Conservation (phyloP, 2,797 vertebrate species). For the Geotrypetes seraphini region DNA sequence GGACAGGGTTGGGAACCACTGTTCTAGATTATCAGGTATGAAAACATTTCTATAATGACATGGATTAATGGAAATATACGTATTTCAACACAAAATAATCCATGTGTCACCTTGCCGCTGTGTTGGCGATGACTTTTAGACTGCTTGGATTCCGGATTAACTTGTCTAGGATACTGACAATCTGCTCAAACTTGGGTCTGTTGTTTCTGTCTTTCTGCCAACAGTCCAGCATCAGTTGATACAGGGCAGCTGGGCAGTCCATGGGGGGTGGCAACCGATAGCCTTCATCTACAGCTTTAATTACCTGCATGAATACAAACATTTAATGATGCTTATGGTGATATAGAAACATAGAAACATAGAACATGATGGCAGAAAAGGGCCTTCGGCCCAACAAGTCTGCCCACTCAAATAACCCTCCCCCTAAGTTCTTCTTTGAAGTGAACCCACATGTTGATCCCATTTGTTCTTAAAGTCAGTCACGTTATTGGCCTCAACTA, state of each 20-base stretch:
- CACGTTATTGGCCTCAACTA: no score
- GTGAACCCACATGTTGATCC: no score
- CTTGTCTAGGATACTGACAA: slow-evolving; percentile 95
- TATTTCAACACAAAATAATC: no score
- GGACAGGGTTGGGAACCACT: no score
- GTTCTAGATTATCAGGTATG: no score
- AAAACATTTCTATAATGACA: background rate
- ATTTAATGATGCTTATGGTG: slow-evolving; percentile 10
- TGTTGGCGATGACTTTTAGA: slow-evolving; percentile 90
- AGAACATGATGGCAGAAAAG: no score
- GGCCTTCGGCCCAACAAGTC: no score
- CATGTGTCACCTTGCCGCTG: slow-evolving; percentile 76
- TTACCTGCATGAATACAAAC: slow-evolving; percentile 67
- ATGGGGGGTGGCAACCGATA: slow-evolving; percentile 94
- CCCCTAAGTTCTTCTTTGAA: no score
- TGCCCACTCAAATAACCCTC: no score
- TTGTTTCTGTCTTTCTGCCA: slow-evolving; percentile 98
- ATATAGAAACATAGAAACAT: no score
- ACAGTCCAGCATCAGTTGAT: slow-evolving; percentile 97
- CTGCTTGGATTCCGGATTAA: slow-evolving; percentile 92
- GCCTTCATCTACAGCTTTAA: slow-evolving; percentile 96
- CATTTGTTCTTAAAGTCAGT: no score
- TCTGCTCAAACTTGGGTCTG: slow-evolving; percentile 95
- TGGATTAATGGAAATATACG: no score
- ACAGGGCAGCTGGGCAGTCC: slow-evolving; percentile 94